A percentile compares a stretch with the other conserved stretches of the same genome.
phyloP scores from a whole-genome alignment of 2,797 vertebrate species.

The Acomys russatus region DNA sequence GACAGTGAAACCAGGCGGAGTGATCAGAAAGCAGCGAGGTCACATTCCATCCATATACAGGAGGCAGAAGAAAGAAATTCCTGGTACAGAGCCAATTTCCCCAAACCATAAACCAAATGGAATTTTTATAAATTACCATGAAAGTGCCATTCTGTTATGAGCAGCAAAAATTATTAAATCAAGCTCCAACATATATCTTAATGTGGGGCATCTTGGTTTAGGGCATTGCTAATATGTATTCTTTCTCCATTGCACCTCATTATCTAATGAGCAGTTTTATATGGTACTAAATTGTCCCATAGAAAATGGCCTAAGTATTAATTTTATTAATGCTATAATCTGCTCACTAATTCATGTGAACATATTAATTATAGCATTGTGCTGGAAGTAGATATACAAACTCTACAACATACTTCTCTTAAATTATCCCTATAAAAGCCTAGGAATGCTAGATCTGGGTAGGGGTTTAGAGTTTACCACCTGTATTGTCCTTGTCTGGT shows the following conservation, averaged over 20 bases:
- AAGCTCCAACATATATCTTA: neutral
- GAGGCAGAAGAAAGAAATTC: neutral
- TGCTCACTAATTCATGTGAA: neutral
- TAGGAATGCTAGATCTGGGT: too few species aligned
- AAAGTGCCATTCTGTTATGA: neutral
- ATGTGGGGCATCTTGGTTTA: neutral
- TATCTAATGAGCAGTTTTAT: neutral
- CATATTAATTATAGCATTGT: neutral
- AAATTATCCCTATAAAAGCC: neutral
- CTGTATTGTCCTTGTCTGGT: too few species aligned
- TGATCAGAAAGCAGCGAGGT: neutral
- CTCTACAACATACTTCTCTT: neutral
- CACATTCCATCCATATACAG: neutral
- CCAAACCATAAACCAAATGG: neutral
- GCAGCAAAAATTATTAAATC: neutral
- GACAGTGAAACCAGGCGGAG: neutral
- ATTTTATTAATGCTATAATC: neutral
- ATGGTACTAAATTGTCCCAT: neutral
- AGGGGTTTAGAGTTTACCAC: too few species aligned
- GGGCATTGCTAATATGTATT: neutral
- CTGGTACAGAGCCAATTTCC: neutral
- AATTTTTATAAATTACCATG: neutral
- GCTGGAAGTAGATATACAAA: neutral
- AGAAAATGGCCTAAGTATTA: neutral
- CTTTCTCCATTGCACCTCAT: neutral